Conservation (phyloP, 2,797 vertebrate genomes). For the Lutjanus campechanus region DNA sequence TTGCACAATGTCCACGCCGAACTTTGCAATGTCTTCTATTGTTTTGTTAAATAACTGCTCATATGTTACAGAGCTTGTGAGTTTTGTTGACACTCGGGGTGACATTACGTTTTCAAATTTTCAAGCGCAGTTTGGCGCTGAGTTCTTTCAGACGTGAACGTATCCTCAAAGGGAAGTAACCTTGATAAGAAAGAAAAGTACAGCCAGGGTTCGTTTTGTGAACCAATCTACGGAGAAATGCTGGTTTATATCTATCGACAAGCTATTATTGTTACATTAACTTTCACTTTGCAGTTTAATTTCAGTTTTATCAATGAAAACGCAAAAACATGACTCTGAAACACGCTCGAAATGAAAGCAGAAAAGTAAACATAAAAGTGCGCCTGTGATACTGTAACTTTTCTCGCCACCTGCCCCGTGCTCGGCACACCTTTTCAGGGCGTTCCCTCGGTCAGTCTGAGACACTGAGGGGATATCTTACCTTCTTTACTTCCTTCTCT, state of each 20-base stretch:
- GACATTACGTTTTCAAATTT: not conserved
- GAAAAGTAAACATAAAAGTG: rapidly evolving
- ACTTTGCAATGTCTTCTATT: rapidly evolving
- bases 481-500: conserved; percentile 87
- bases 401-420: conserved; percentile 59
- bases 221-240: not conserved
- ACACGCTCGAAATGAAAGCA: not conserved
- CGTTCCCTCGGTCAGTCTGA: conserved; percentile 57
- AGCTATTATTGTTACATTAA: rapidly evolving
- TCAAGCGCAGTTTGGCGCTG: not conserved
- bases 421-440: conserved; percentile 72
- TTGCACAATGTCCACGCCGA: not conserved
- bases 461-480: conserved; percentile 39
- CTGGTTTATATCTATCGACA: too few species aligned
- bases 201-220: not conserved
- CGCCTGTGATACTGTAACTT: rapidly evolving
- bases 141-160: not conserved
- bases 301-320: not conserved
- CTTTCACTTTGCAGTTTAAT: too few species aligned
- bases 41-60: rapidly evolving
- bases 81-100: rapidly evolving
- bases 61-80: rapidly evolving
- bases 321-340: not conserved
- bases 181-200: not conserved
- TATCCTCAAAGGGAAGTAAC: not conserved